A percentile compares a stretch with the other conserved stretches of the same genome.
Evolutionary conservation across 2,888 invertebrate genomes (phyloP).

Genomic region (Himalopsyche kuldschensis): DNA sequence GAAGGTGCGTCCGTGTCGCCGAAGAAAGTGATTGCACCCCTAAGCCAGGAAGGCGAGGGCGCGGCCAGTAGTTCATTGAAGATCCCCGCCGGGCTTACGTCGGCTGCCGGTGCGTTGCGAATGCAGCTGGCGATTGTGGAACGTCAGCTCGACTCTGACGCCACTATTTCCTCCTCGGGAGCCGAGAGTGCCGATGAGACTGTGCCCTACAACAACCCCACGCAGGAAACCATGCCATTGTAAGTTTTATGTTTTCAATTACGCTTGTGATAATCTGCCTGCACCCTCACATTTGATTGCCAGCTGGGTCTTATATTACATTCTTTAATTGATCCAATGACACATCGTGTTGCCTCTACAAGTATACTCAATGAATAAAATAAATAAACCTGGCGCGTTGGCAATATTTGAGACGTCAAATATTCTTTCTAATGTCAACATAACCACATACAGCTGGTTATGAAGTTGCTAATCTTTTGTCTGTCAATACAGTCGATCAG

Average conservation of each 20-base stretch:
- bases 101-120: constrained; percentile 72
- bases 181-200: constrained; percentile 93
- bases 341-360: too few species aligned
- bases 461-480: too few species aligned
- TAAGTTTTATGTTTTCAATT: constrained; percentile 58
- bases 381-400: too few species aligned
- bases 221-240: constrained; percentile 77
- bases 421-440: too few species aligned
- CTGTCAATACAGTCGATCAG: too few species aligned
- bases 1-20: constrained; percentile 66
- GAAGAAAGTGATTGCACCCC: constrained; percentile 63
- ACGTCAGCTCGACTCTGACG: constrained; percentile 84
- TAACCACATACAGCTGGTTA: too few species aligned
- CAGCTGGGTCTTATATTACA: neutral
- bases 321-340: too few species aligned
- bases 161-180: constrained; percentile 91
- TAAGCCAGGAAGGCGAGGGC: constrained; percentile 67
- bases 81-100: constrained; percentile 71
- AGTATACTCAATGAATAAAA: too few species aligned
- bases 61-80: constrained; percentile 78
- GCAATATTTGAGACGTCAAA: too few species aligned
- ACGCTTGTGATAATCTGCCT: neutral
- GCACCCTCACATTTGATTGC: neutral
- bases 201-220: constrained; percentile 74
- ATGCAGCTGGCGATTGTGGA: constrained; percentile 75